A percentile compares a stretch with the other conserved stretches of the same genome.
phyloP scores from a whole-genome alignment of 2,888 invertebrate genomes.

The Cryptus viduatorius region DNA sequence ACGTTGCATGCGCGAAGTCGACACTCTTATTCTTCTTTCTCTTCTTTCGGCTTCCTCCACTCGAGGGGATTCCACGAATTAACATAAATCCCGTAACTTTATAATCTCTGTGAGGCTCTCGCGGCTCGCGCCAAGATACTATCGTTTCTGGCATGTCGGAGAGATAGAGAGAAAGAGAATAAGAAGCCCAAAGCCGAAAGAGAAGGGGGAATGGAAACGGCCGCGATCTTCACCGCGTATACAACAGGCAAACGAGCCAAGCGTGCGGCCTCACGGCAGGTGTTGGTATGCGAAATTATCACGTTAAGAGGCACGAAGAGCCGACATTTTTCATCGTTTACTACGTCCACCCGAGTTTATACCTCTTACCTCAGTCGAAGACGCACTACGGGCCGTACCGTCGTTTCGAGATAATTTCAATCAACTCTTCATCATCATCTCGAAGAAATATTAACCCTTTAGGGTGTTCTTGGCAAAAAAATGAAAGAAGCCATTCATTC shows the following conservation, averaged over 20 bases:
- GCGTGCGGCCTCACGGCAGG: constrained; percentile 67
- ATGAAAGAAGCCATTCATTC: not conserved
- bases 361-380: constrained; percentile 50
- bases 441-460: constrained; percentile 11
- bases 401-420: constrained; percentile 71
- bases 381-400: constrained; percentile 65
- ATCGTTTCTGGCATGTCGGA: constrained; percentile 73
- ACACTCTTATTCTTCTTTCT: constrained; percentile 56
- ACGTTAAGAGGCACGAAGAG: constrained; percentile 76
- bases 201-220: constrained; percentile 37
- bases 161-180: constrained; percentile 51
- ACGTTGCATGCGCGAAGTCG: not conserved
- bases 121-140: constrained; percentile 79
- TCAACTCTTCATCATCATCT: constrained; percentile 63
- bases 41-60: constrained; percentile 63
- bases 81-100: constrained; percentile 82
- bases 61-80: constrained; percentile 79
- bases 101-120: constrained; percentile 76
- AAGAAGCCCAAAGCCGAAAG: constrained; percentile 13
- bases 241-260: constrained; percentile 62
- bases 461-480: not conserved
- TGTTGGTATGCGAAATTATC: constrained; percentile 81
- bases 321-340: constrained; percentile 71
- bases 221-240: constrained; percentile 67
- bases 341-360: constrained; percentile 49